phyloP scores from a whole-genome alignment of 1,140 invertebrate species.

The Micrasema longulum region DNA sequence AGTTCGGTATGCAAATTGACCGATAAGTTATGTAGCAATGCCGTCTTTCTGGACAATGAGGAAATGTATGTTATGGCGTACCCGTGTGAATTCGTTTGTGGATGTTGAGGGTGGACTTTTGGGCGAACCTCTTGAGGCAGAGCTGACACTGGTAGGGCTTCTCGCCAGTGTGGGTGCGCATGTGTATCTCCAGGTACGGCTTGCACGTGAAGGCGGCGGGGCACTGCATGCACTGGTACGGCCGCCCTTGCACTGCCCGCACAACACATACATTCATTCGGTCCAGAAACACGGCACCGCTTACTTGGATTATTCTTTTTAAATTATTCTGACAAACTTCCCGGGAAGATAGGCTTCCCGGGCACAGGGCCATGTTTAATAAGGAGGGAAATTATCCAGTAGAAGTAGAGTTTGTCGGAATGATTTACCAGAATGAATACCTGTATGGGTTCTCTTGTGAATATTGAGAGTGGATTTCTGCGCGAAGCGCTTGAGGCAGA shows the following conservation, averaged over 20 bases:
- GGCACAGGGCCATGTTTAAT: not conserved
- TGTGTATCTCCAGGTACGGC: conserved; percentile 81
- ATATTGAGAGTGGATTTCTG: conserved; percentile 67
- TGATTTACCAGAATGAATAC: conserved; percentile 51
- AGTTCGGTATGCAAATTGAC: conserved; percentile 1
- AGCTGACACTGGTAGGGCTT: conserved; percentile 78
- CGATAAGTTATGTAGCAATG: conserved; percentile 22
- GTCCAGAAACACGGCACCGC: conserved; percentile 34
- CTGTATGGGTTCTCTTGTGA: conserved; percentile 66
- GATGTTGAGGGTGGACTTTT: conserved; percentile 79
- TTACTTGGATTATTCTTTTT: conserved; percentile 38
- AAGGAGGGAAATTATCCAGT: too few relatives aligned
- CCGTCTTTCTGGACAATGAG: conserved; percentile 52
- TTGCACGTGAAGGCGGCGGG: conserved; percentile 78
- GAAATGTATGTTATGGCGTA: conserved; percentile 51
- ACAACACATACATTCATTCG: conserved; percentile 37
- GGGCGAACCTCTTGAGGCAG: conserved; percentile 76
- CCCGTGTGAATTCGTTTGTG: conserved; percentile 81
- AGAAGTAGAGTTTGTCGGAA: conserved; percentile 8
- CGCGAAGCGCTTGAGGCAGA: conserved; percentile 67
- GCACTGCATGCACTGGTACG: conserved; percentile 80
- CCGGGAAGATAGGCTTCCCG: not conserved
- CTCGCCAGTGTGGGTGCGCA: conserved; percentile 81
- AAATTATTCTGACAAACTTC: conserved; percentile 13
- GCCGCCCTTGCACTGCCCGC: conserved; percentile 70